phyloP scores from a whole-genome alignment of 2,888 invertebrate genomes.

The Eilema griseolum region DNA sequence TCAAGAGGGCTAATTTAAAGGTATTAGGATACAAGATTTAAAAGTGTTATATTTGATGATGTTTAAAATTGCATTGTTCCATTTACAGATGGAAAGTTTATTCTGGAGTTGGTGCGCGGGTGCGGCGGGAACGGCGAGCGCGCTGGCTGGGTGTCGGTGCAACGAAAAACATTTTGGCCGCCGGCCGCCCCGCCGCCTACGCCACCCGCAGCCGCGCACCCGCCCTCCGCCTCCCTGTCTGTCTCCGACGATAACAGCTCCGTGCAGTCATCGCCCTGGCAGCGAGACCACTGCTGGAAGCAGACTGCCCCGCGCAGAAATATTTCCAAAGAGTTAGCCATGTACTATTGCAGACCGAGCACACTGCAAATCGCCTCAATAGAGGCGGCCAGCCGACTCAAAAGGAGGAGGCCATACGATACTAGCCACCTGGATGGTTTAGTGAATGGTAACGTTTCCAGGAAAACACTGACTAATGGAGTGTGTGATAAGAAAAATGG shows the following conservation, averaged over 20 bases:
- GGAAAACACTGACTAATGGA: constrained; percentile 64
- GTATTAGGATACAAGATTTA: background rate
- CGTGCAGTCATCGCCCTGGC: constrained; percentile 96
- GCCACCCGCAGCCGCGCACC: constrained; percentile 83
- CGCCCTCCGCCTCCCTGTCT: constrained; percentile 92
- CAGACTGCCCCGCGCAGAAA: constrained; percentile 92
- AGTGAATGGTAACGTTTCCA: constrained; percentile 58
- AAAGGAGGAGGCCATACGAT: constrained; percentile 90
- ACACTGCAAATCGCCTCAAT: constrained; percentile 78
- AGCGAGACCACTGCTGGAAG: constrained; percentile 96
- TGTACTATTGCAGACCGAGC: constrained; percentile 89
- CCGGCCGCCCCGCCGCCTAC: constrained; percentile 89
- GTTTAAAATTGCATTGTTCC: background rate
- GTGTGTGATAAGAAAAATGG: constrained; percentile 72
- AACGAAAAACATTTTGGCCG: constrained; percentile 95
- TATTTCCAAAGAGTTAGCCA: constrained; percentile 91
- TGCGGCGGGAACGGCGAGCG: constrained; percentile 90
- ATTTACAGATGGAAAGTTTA: constrained; percentile 94
- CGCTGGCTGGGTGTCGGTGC: constrained; percentile 95
- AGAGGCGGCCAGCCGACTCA: constrained; percentile 80
- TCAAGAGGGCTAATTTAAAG: background rate
- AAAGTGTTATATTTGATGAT: background rate
- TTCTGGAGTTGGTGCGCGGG: constrained; percentile 91
- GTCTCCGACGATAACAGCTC: constrained; percentile 97
- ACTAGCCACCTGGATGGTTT: constrained; percentile 58